phyloP scores from a whole-genome alignment of 2,113 vertebrate species.

The Gila orcuttii region DNA sequence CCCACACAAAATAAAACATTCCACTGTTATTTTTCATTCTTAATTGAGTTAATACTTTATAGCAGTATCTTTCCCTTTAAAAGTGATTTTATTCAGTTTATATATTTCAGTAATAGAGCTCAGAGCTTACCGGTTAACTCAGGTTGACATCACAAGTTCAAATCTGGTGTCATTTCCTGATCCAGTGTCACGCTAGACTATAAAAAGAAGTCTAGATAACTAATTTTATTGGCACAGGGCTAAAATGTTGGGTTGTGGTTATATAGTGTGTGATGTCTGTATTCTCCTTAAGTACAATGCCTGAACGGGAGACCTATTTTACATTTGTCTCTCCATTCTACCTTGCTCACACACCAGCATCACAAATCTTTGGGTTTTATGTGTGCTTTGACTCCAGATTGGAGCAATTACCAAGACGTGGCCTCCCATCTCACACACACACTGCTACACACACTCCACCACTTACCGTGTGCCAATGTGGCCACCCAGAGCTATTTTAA shows the following conservation, averaged over 20 bases:
- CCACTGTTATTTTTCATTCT: not conserved
- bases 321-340: conserved; percentile 5
- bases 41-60: not conserved
- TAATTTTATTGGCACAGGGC: not conserved
- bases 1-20: not conserved
- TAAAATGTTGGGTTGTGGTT: conserved; percentile 27
- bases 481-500: conserved; percentile 64
- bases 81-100: not conserved
- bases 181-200: not conserved
- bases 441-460: conserved; percentile 15
- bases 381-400: conserved; percentile 61
- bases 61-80: not conserved
- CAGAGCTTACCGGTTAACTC: not conserved
- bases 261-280: conserved; percentile 37
- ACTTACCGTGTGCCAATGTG: conserved; percentile 57
- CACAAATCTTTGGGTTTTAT: conserved; percentile 44
- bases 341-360: conserved; percentile 18
- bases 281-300: conserved; percentile 1
- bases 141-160: not conserved
- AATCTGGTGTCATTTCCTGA: not conserved
- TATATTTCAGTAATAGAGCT: not conserved
- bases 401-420: conserved; percentile 61
- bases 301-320: conserved; percentile 19
- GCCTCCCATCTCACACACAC: conserved; percentile 35
- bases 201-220: not conserved